Percentiles rank a stretch among this genome's conserved stretches.
These are phyloP conservation scores for Pachyrhynchus sulphureomaculatus DNA, from an alignment of 1,140 invertebrate species.

Conservation along the genomic window DNA sequence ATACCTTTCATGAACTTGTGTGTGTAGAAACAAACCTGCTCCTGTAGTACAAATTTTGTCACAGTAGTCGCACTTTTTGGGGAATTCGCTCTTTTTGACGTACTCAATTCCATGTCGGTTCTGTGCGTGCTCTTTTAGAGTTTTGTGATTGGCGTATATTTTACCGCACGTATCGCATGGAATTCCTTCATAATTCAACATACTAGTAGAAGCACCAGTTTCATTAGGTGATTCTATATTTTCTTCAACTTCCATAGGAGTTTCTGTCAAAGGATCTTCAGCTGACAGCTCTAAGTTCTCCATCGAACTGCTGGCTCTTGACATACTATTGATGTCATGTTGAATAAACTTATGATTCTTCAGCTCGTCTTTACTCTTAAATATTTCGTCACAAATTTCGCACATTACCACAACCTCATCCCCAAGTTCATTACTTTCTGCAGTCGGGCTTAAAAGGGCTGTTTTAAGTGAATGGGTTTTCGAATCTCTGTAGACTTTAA, in stretches of 20 bases:
- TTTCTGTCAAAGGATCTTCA: not conserved
- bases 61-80: slow-evolving; percentile 40
- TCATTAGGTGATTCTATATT: not conserved
- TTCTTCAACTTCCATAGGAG: not conserved
- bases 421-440: not conserved
- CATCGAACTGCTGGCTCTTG: slow-evolving; percentile 16
- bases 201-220: not conserved
- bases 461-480: slow-evolving; percentile 44
- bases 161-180: slow-evolving; percentile 38
- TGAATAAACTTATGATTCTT: slow-evolving; percentile 36
- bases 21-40: slow-evolving; percentile 37
- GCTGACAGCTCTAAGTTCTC: not conserved
- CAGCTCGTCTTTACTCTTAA: slow-evolving; percentile 38
- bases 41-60: slow-evolving; percentile 39
- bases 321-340: slow-evolving; percentile 1
- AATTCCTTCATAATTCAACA: slow-evolving; percentile 29
- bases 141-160: slow-evolving; percentile 34
- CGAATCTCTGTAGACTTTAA: slow-evolving; percentile 59
- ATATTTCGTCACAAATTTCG: slow-evolving; percentile 40
- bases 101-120: slow-evolving; percentile 30
- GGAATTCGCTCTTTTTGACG: slow-evolving; percentile 31
- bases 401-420: slow-evolving; percentile 29
- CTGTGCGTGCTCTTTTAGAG: slow-evolving; percentile 42
- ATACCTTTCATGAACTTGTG: slow-evolving; percentile 37
- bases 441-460: slow-evolving; percentile 39